Evolutionary conservation across 2,888 invertebrate genomes (phyloP).

Genomic region (Coleophora deauratella): DNA sequence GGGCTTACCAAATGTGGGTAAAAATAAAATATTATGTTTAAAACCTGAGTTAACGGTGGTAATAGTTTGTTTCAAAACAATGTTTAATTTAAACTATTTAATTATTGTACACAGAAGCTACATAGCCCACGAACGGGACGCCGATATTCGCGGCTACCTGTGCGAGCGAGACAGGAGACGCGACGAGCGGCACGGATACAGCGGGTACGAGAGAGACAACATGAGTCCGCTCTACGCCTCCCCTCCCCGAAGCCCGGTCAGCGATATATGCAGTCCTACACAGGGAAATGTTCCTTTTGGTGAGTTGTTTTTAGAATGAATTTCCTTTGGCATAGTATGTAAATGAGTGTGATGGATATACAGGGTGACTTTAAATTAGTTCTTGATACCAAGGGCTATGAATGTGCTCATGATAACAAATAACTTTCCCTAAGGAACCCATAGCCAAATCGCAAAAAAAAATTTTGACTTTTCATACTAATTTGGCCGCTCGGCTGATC

Average conservation of each 20-base stretch:
- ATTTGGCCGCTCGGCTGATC: no score
- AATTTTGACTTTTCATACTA: no score
- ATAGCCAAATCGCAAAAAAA: no score
- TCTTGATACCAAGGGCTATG: no score
- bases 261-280: slow-evolving; percentile 73
- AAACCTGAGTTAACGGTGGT: no score
- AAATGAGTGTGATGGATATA: background rate
- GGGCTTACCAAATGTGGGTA: no score
- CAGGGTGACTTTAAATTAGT: no score
- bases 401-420: no score
- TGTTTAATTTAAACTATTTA: no score
- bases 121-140: slow-evolving; percentile 52
- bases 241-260: slow-evolving; percentile 83
- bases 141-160: slow-evolving; percentile 45
- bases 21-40: no score
- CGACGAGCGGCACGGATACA: slow-evolving; percentile 74
- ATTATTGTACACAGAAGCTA: slow-evolving; percentile 53
- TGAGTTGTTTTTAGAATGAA: slow-evolving; percentile 11
- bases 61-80: no score
- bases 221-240: slow-evolving; percentile 85
- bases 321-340: background rate
- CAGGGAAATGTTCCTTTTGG: slow-evolving; percentile 43
- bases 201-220: slow-evolving; percentile 34
- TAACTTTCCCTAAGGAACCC: no score
- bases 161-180: slow-evolving; percentile 54